A percentile compares a stretch with the other conserved stretches of the same genome.
phyloP scores from a whole-genome alignment of 1,140 invertebrate species.

The Ylistrum balloti region DNA sequence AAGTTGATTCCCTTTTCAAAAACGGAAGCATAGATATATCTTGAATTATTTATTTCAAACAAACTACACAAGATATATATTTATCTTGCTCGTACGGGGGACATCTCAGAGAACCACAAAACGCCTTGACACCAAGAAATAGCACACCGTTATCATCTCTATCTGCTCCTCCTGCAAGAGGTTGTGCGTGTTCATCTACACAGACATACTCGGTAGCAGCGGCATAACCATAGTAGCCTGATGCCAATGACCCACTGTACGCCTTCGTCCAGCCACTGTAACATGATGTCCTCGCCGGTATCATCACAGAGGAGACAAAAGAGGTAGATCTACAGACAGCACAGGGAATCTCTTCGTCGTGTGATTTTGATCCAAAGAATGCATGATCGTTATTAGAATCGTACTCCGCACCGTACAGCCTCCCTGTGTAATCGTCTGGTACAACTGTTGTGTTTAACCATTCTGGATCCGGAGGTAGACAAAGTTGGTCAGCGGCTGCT shows the following conservation, averaged over 20 bases:
- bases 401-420: conserved; percentile 60
- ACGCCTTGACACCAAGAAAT: conserved; percentile 46
- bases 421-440: neutral
- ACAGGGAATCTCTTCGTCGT: conserved; percentile 60
- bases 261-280: conserved; percentile 56
- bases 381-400: conserved; percentile 29
- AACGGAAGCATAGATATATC: too few relatives aligned
- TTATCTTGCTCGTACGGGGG: conserved; percentile 56
- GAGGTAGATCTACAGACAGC: conserved; percentile 55
- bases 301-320: conserved; percentile 54
- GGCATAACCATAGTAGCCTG: conserved; percentile 44
- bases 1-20: too few relatives aligned
- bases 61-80: conserved; percentile 66
- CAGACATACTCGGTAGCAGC: conserved; percentile 58
- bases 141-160: conserved; percentile 59
- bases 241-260: conserved; percentile 61
- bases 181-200: conserved; percentile 61
- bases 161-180: neutral
- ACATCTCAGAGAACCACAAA: conserved; percentile 64
- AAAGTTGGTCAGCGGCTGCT: conserved; percentile 53
- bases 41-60: conserved; percentile 58
- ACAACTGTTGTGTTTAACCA: neutral
- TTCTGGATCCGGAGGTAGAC: conserved; percentile 61
- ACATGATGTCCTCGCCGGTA: conserved; percentile 60
- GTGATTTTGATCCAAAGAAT: neutral